Base-by-base conservation (phyloP, 2,113 vertebrate species). In the Phaethon lepturus region DNA sequence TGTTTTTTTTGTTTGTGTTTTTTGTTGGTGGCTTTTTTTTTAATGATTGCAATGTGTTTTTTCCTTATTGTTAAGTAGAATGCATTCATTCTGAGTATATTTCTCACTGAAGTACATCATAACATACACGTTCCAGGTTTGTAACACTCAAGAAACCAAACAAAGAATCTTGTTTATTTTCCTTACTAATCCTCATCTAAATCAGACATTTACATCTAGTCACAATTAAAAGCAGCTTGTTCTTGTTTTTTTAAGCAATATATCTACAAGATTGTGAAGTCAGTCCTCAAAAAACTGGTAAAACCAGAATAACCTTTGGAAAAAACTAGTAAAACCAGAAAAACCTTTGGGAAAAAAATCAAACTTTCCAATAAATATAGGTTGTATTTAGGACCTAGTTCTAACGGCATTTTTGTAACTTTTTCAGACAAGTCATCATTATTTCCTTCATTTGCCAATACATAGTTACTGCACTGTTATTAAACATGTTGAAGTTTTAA, bases 291-390 rank as follows among this genome's bases (percentile, higher is more conserved):
- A 95, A 80, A 53, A 9, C 1, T 40, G 11, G 2, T 49, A 56
- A 74, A 50, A 64, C 1, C 31, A 74, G 17, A 55, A 42, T 25
- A 33, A 49, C 2, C 9, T 35, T 50, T 38, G 3, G 26, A 58
- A 69, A 77, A 50, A 77, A 8, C 3, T 56, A 31, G 4, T 26
- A 69, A 74, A 58, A 44, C 0, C 7, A 72, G 7, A 55, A 64
- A 64, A 60, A 23, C 0, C 1, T 3, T 13, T 44, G 1, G 4
- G 10, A 1, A 16, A 45, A 59, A 40, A 20, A 23, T 13, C 3
- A 71, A n/a, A 25, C 2, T 1, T 53, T 75, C 12, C 45, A 49
- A 49, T 35, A 66, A 31, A 29, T 52, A 23, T 3, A 38, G 7
- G 28, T 3, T 73, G 2, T 38, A 35, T 35, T 53, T 67, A 45